These are phyloP conservation scores for Camponotus floridanus DNA, from an alignment of 1,140 invertebrate species.

Conservation along the genomic window DNA sequence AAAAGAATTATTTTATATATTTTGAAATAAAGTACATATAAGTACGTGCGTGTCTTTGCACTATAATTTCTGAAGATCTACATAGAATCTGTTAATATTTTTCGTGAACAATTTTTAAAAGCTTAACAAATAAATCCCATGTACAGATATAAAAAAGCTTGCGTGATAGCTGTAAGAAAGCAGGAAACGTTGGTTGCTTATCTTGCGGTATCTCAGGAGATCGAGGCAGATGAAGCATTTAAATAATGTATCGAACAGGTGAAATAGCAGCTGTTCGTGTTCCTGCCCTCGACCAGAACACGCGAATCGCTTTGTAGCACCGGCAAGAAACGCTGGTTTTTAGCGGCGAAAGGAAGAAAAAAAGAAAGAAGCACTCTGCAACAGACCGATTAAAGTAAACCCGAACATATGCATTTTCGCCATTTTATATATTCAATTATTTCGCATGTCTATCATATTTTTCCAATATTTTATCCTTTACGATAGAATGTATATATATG, in stretches of 20 bases:
- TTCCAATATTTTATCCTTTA: background rate
- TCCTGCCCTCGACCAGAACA: slow-evolving; percentile 58
- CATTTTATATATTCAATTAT: background rate
- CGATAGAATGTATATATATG: background rate
- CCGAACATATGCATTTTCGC: background rate
- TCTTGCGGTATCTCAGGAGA: slow-evolving; percentile 76
- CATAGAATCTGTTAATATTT: too few species aligned
- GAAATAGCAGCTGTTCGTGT: slow-evolving; percentile 80
- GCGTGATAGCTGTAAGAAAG: slow-evolving; percentile 66
- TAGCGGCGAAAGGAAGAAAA: slow-evolving; percentile 24
- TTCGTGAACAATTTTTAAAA: background rate
- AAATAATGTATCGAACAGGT: slow-evolving; percentile 82
- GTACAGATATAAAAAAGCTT: slow-evolving; percentile 1
- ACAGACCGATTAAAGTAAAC: background rate
- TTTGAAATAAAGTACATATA: too few species aligned
- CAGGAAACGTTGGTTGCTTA: slow-evolving; percentile 74
- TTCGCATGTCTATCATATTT: background rate
- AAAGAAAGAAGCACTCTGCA: background rate
- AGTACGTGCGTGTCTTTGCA: too few species aligned
- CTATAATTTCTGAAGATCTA: too few species aligned
- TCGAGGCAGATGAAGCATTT: slow-evolving; percentile 80
- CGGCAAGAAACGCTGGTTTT: slow-evolving; percentile 52
- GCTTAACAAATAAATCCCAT: background rate
- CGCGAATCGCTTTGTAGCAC: slow-evolving; percentile 64
- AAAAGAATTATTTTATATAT: too few species aligned